Conservation (phyloP, 1,140 invertebrate species). For the Drosophila arizonae region DNA sequence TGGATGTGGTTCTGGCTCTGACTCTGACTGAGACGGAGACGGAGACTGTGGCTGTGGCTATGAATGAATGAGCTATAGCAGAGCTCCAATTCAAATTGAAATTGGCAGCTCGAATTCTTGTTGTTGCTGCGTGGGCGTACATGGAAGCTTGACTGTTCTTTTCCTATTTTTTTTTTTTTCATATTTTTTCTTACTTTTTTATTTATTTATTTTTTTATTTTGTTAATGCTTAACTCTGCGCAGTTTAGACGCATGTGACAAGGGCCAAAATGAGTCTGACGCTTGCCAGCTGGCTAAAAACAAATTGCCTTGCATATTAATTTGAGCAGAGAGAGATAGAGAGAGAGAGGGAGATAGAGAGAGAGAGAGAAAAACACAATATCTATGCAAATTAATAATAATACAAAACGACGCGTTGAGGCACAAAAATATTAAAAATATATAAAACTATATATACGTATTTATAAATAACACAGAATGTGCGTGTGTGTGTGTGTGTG, state of each 20-base stretch:
- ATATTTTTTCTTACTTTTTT: too few relatives aligned
- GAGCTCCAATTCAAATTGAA: constrained; percentile 6
- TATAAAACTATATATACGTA: not conserved
- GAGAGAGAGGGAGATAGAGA: too few relatives aligned
- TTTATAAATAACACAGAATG: not conserved
- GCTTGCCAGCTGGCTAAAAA: constrained; percentile 17
- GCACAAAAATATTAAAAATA: constrained; percentile 24
- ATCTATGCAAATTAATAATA: constrained; percentile 71
- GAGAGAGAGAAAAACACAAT: constrained; percentile 12
- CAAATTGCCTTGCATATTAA: constrained; percentile 74
- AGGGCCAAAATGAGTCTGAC: constrained; percentile 19
- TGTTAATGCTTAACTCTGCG: not conserved
- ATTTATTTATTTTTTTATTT: too few relatives aligned
- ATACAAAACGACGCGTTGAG: constrained; percentile 40
- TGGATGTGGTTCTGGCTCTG: constrained; percentile 17
- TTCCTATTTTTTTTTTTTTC: not conserved
- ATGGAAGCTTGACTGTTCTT: not conserved
- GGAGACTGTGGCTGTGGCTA: not conserved
- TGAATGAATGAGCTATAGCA: constrained; percentile 42
- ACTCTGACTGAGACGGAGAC: not conserved
- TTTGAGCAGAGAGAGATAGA: constrained; percentile 25
- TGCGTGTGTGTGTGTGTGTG: not conserved
- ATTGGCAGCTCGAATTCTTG: constrained; percentile 13
- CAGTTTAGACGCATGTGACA: not conserved
- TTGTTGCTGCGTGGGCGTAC: constrained; percentile 13